Evolutionary conservation across 1,140 invertebrate species (phyloP), one percentile per base, ranked within the genome.

Genomic region (Aphaenogaster rudis): DNA sequence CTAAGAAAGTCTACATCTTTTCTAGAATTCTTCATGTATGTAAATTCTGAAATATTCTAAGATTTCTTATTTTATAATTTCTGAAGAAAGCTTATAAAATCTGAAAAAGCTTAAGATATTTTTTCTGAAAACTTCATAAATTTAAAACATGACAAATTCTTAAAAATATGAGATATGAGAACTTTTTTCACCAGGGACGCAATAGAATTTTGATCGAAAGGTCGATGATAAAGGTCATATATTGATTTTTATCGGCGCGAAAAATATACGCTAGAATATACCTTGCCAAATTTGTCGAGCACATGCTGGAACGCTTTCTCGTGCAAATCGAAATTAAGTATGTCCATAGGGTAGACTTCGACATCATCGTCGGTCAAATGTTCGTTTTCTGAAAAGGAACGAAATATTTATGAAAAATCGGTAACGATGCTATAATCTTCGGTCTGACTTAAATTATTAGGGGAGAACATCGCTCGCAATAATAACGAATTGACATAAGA

Each of bases 311-410:
- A 97, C 50, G 96, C 94, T 54, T 95, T 86, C 93, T 97, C 93
- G 92, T 98, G 98, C 45, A 93, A 93, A 1, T 96, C 94, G 33
- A 96, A 93, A 39, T 97, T 93, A 17, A 96, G 94, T 66, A 98
- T 94, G 94, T 98, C 97, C 93, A 98, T 95, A n/a, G 96, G 96
- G 13, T 98, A 88, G 6, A 98, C 96, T 8, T 98, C 93, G 15
- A 98, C 95, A 93, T 98, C 97, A 45, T 96, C 95, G 2, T 96
- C 94, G 21, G 94, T 95, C 17, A 97, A 92, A 33, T 95, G 91
- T 9, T 94, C 94, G 84, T 96, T 96, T 2, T 93, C 94, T 81
- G 88, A 94, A 92, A 93, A 92, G 81, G 66, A 59, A 80, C 28
- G 28, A 28, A 28, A 28, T 4, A 4, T 8, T 59, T 50, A 59